These are phyloP conservation scores for Coenonympha arcania DNA, from an alignment of 2,888 invertebrate species.

Conservation along the genomic window DNA sequence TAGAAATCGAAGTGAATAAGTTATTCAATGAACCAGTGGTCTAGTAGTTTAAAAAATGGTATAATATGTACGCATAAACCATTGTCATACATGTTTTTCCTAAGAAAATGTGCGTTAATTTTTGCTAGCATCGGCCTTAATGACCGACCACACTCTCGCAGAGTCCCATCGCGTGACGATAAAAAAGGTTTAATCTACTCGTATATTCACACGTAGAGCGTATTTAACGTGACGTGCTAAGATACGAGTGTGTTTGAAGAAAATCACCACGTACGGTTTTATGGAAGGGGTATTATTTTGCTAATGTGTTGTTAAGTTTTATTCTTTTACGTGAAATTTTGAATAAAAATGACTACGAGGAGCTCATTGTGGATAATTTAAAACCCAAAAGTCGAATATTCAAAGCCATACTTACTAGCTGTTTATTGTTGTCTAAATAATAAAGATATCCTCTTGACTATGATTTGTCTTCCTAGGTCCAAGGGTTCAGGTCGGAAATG, in stretches of 20 bases:
- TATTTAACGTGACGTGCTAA: not conserved
- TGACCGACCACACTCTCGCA: constrained; percentile 17
- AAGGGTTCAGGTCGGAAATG: too few species aligned
- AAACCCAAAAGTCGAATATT: too few species aligned
- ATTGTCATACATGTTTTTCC: not conserved
- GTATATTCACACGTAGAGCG: not conserved
- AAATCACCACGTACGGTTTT: not conserved
- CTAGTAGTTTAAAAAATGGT: not conserved
- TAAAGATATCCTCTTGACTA: too few species aligned
- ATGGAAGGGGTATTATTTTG: not conserved
- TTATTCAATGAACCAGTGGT: not conserved
- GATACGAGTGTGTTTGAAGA: not conserved
- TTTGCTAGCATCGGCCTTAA: constrained; percentile 12
- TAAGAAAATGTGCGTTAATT: not conserved
- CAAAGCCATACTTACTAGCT: too few species aligned
- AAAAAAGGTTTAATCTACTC: constrained; percentile 10
- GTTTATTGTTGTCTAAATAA: too few species aligned
- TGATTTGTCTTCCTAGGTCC: too few species aligned
- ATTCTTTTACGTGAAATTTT: too few species aligned
- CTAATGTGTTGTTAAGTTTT: not conserved
- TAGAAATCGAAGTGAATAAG: too few species aligned
- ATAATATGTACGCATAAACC: not conserved
- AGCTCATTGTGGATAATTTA: too few species aligned
- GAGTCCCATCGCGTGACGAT: not conserved
- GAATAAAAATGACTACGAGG: too few species aligned